phyloP scores from a whole-genome alignment of 2,797 vertebrate species.

The Lacerta viridis region DNA sequence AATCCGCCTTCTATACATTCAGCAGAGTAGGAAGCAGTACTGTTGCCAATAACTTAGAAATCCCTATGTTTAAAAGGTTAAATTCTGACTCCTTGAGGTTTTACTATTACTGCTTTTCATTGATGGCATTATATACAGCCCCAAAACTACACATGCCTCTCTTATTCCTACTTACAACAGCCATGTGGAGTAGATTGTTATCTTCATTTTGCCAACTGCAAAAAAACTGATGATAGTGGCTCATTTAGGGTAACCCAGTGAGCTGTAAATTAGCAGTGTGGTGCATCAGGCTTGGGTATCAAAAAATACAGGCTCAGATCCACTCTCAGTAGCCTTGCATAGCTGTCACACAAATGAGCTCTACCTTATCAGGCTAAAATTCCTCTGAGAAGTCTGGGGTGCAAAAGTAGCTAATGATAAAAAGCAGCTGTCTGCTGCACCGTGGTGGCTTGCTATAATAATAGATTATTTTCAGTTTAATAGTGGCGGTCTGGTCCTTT shows the following conservation, averaged over 20 bases:
- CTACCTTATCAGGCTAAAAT: background rate
- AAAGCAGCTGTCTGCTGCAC: background rate
- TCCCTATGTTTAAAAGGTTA: background rate
- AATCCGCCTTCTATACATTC: background rate
- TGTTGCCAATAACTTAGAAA: background rate
- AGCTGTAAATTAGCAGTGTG: background rate
- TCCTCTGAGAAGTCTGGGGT: background rate
- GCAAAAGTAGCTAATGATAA: background rate
- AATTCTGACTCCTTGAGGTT: background rate
- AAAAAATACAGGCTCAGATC: background rate
- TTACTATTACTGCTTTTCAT: background rate
- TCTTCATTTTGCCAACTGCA: background rate
- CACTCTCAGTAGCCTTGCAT: background rate
- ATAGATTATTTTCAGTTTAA: background rate
- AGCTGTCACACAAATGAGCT: background rate
- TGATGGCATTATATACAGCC: background rate
- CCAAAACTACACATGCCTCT: background rate
- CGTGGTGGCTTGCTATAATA: background rate
- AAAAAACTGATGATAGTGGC: background rate
- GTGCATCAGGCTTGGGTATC: background rate
- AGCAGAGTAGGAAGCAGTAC: no score
- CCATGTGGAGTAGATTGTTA: background rate
- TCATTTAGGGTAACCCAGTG: background rate
- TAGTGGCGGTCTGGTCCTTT: background rate
- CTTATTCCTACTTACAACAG: background rate